phyloP scores from a whole-genome alignment of 53 echinoderm and acorn worm genomes.

The Paracentrotus lividus region DNA sequence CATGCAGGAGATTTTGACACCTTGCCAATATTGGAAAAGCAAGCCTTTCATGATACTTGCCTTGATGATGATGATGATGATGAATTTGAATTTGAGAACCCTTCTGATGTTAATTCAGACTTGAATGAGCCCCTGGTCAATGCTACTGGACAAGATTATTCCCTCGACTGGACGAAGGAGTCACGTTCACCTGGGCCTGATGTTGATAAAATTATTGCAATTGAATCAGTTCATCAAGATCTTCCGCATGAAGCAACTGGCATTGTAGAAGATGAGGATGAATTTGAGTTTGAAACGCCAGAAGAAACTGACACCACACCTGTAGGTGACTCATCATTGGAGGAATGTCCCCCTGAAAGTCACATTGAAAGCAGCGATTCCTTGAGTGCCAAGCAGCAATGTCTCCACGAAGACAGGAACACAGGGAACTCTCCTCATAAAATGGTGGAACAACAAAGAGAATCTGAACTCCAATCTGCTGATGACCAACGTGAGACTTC shows the following conservation, averaged over 20 bases:
- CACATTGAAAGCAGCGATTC: not conserved
- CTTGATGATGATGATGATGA: conserved; percentile 45
- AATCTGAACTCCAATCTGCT: not conserved
- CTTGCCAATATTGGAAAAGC: conserved; percentile 44
- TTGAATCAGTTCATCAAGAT: not conserved
- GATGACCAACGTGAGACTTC: not conserved
- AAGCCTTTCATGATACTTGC: conserved; percentile 36
- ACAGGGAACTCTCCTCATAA: not conserved
- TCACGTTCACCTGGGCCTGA: not conserved
- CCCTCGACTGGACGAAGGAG: not conserved
- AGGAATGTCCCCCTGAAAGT: not conserved
- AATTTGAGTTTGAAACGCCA: conserved; percentile 65
- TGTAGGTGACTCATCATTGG: not conserved
- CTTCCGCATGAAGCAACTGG: not conserved
- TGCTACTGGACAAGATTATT: not conserved
- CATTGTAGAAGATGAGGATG: conserved; percentile 57
- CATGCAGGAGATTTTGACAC: conserved; percentile 39
- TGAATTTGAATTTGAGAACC: conserved; percentile 60
- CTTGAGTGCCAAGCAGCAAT: not conserved
- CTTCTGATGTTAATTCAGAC: not conserved
- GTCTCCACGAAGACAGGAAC: not conserved
- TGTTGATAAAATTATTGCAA: not conserved
- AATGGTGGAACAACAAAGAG: not conserved
- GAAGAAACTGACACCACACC: not conserved
- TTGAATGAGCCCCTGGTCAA: not conserved